Percentiles rank a stretch among this genome's conserved stretches.
Conservation (phyloP, 2,888 invertebrate species). For the Aricia artaxerxes region DNA sequence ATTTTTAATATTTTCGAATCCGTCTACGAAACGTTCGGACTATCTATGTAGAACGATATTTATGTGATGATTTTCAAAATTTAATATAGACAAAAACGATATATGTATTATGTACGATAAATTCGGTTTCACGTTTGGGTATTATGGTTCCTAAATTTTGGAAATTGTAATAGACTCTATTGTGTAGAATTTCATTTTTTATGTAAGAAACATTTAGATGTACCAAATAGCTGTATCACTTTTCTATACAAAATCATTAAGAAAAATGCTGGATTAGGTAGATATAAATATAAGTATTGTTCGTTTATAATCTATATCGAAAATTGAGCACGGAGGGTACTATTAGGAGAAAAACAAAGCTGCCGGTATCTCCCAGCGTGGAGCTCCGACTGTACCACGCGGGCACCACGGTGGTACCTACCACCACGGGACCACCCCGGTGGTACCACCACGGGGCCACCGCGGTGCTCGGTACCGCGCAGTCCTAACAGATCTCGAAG, state of each 20-base stretch:
- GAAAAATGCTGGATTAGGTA: constrained; percentile 73
- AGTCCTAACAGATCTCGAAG: constrained; percentile 47
- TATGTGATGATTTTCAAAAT: constrained; percentile 78
- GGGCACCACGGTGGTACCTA: background rate
- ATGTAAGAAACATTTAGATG: constrained; percentile 76
- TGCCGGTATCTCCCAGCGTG: constrained; percentile 70
- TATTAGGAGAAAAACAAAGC: constrained; percentile 74
- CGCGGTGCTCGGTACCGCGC: constrained; percentile 43
- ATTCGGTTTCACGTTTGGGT: constrained; percentile 79
- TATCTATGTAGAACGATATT: constrained; percentile 67
- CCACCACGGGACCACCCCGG: background rate
- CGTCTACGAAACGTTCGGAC: constrained; percentile 77
- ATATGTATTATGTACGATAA: constrained; percentile 72
- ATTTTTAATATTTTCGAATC: constrained; percentile 73
- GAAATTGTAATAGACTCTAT: constrained; percentile 81
- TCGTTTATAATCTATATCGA: constrained; percentile 63
- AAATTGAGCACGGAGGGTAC: constrained; percentile 77
- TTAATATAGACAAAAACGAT: constrained; percentile 69
- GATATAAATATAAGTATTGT: constrained; percentile 72
- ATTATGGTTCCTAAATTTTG: constrained; percentile 82
- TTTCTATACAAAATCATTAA: constrained; percentile 77
- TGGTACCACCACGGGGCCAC: background rate
- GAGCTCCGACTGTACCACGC: constrained; percentile 23
- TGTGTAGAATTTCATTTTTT: constrained; percentile 78
- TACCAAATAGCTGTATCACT: constrained; percentile 79